Percentiles rank a stretch among this genome's conserved stretches.
Evolutionary conservation across 2,113 vertebrate genomes (phyloP).

Genomic region (Erythrocercus mccallii): DNA sequence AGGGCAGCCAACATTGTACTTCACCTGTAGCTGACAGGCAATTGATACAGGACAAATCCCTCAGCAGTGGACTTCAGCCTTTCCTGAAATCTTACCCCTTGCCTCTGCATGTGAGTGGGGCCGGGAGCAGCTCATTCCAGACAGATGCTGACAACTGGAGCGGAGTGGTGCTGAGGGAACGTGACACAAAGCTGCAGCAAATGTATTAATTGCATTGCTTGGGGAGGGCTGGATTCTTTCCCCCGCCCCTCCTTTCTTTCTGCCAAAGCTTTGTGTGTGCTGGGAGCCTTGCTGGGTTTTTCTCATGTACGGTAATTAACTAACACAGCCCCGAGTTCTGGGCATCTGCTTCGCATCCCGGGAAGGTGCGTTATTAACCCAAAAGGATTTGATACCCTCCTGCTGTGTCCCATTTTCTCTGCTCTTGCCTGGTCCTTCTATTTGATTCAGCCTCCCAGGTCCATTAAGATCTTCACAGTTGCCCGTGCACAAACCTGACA

Average conservation of each 20-base stretch:
- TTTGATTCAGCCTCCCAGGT: not conserved
- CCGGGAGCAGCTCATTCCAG: not conserved
- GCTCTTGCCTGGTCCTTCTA: not conserved
- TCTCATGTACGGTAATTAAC: not conserved
- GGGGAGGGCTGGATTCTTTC: not conserved
- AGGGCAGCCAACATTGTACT: not conserved
- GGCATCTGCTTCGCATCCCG: not conserved
- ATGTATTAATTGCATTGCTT: not conserved
- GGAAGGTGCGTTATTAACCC: slow-evolving; percentile 25
- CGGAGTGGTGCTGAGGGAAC: not conserved
- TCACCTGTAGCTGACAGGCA: not conserved
- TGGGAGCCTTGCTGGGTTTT: slow-evolving; percentile 1
- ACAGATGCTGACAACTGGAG: slow-evolving; percentile 54
- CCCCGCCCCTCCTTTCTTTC: not conserved
- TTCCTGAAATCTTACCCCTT: slow-evolving; percentile 19
- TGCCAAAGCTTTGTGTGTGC: not conserved
- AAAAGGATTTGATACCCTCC: not conserved
- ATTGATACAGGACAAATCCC: slow-evolving; percentile 1
- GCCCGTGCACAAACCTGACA: slow-evolving; percentile 29
- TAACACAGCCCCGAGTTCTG: not conserved
- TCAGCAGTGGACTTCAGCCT: not conserved
- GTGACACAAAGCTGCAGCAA: not conserved
- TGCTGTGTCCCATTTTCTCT: not conserved
- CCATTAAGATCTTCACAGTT: slow-evolving; percentile 24
- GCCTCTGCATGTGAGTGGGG: not conserved